Evolutionary conservation across 2,797 vertebrate genomes (phyloP).

Genomic region (Crocodylus rhombifer): DNA sequence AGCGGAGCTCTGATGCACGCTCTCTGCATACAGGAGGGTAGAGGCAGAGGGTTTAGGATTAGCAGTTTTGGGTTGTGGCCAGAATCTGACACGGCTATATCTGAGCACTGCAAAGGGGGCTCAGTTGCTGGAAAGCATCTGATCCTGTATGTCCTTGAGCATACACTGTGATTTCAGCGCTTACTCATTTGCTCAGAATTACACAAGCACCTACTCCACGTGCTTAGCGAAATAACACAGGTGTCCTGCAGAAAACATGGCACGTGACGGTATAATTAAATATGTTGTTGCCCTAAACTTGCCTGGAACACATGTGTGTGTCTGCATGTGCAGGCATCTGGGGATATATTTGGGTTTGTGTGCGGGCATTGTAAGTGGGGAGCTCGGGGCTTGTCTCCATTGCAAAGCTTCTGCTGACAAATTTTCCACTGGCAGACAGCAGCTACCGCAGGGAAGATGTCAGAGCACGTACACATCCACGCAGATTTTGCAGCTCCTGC

Average conservation of each 20-base stretch:
- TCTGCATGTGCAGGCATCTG: background rate
- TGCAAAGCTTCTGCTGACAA: no score
- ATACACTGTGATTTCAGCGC: accelerated
- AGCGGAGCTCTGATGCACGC: background rate
- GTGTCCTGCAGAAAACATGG: background rate
- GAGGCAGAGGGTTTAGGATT: background rate
- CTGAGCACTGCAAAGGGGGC: background rate
- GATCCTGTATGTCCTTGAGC: background rate
- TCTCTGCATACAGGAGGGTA: accelerated
- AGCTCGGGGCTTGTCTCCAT: no score
- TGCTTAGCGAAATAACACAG: background rate
- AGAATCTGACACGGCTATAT: background rate
- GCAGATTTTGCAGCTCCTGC: no score
- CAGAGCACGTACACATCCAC: no score
- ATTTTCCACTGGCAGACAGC: no score
- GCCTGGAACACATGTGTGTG: accelerated
- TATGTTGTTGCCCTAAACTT: no score
- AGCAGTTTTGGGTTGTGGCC: background rate
- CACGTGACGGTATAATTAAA: accelerated
- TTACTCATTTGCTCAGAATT: accelerated
- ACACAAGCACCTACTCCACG: accelerated
- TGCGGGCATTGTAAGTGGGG: no score
- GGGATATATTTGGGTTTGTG: no score
- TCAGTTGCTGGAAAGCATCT: background rate
- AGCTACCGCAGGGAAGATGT: no score